Conservation (phyloP, 2,113 vertebrate genomes). For the Festucalex cinctus region DNA sequence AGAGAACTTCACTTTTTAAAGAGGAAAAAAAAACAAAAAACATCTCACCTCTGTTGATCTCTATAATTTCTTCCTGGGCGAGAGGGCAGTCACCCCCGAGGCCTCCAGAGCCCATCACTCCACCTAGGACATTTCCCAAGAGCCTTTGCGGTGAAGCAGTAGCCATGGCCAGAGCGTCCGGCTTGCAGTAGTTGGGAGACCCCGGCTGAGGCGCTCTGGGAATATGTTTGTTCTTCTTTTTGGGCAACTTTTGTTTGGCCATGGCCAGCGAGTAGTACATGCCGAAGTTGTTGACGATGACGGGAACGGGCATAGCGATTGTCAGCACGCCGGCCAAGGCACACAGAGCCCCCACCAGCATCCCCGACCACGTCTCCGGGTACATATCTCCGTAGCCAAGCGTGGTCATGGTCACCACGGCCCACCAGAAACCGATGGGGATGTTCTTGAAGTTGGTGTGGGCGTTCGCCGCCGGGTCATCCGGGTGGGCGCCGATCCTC, state of each 20-base stretch:
- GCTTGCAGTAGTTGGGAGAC: constrained; percentile 91
- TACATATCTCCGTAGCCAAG: constrained; percentile 96
- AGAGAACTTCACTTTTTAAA: background rate
- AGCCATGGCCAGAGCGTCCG: constrained; percentile 79
- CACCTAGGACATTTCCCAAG: constrained; percentile 77
- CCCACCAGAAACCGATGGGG: constrained; percentile 98
- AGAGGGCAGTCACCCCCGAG: constrained; percentile 81
- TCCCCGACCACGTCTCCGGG: constrained; percentile 94
- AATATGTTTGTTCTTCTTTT: constrained; percentile 96
- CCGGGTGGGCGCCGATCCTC: constrained; percentile 84
- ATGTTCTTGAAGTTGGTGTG: constrained; percentile 96
- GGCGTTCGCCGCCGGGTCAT: constrained; percentile 82
- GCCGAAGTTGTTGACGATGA: constrained; percentile 97
- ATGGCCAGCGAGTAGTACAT: constrained; percentile 97
- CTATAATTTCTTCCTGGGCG: constrained; percentile 92
- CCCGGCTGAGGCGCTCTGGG: constrained; percentile 88
- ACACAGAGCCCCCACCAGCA: constrained; percentile 91
- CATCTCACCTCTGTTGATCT: constrained; percentile 84
- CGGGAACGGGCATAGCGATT: constrained; percentile 97
- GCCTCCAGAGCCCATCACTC: constrained; percentile 70
- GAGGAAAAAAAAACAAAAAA: constrained; percentile 7
- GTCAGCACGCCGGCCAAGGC: constrained; percentile 92
- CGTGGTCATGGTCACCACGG: constrained; percentile 94
- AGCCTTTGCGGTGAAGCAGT: constrained; percentile 80
- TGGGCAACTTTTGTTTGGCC: constrained; percentile 96